Percentiles rank a stretch among this genome's conserved stretches.
These are phyloP conservation scores for Coptodon rendalli DNA, from an alignment of 2,113 vertebrate genomes.

Conservation along the genomic window DNA sequence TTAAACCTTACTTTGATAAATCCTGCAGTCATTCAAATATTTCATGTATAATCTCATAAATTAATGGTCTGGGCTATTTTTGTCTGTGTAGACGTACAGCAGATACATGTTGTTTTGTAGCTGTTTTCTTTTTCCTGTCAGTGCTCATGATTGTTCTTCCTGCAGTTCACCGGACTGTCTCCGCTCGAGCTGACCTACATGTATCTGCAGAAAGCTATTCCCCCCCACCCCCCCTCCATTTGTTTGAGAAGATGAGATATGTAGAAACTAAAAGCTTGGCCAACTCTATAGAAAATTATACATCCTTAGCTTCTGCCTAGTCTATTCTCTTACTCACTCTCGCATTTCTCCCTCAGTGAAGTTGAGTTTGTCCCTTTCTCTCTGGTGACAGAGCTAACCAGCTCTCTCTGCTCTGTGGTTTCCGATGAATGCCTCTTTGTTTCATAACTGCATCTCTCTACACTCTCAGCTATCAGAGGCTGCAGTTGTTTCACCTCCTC, in stretches of 20 bases:
- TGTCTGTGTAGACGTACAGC: fast-evolving
- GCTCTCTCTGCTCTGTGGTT: background rate
- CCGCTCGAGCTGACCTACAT: constrained; percentile 41
- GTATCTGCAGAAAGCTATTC: constrained; percentile 9
- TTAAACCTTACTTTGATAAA: background rate
- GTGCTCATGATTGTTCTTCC: background rate
- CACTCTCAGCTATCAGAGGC: background rate
- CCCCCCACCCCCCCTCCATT: background rate
- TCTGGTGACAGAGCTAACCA: background rate
- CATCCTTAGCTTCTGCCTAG: background rate
- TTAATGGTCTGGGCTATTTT: background rate
- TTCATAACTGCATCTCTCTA: background rate
- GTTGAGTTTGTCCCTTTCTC: background rate
- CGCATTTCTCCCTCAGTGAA: background rate
- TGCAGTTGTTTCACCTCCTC: background rate
- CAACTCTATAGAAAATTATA: background rate
- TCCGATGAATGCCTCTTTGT: constrained; percentile 42
- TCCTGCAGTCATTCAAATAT: background rate
- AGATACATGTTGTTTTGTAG: background rate
- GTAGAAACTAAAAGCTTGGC: background rate
- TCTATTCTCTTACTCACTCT: background rate
- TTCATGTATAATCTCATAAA: background rate
- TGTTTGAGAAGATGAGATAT: background rate
- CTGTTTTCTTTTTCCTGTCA: background rate
- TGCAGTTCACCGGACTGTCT: background rate